Evolutionary conservation across 23 tunicate species (phyloP).

Genomic region (Clavelina lepadiformis): DNA sequence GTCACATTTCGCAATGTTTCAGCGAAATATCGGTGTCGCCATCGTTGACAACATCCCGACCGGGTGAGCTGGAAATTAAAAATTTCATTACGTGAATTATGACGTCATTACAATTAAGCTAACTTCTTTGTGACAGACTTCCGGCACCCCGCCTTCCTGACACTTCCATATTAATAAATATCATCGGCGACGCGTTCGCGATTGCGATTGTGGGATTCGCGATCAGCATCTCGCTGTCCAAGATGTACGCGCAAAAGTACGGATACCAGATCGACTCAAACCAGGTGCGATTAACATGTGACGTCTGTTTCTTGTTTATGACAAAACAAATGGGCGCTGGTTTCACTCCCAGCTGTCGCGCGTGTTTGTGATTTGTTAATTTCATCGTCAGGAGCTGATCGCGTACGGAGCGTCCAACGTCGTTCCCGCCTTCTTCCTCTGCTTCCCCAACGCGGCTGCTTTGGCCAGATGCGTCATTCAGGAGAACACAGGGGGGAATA

Average conservation of each 20-base stretch:
- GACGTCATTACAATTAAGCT: neutral
- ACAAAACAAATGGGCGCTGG: too few species aligned
- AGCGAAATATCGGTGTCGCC: slow-evolving; percentile 40
- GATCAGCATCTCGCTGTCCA: slow-evolving; percentile 82
- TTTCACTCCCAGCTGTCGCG: too few species aligned
- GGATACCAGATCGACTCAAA: slow-evolving; percentile 74
- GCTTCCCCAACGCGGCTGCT: slow-evolving; percentile 91
- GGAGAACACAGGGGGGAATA: slow-evolving; percentile 90
- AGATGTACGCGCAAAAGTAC: slow-evolving; percentile 76
- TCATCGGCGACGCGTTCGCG: slow-evolving; percentile 82
- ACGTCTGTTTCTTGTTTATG: too few species aligned
- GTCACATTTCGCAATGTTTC: slow-evolving; percentile 80
- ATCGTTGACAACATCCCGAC: slow-evolving; percentile 78
- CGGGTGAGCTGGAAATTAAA: slow-evolving; percentile 50
- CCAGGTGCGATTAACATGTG: slow-evolving; percentile 65
- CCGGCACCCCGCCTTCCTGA: slow-evolving; percentile 79
- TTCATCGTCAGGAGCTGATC: slow-evolving; percentile 59
- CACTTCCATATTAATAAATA: slow-evolving; percentile 35
- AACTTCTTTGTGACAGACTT: slow-evolving; percentile 68
- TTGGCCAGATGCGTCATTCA: slow-evolving; percentile 91
- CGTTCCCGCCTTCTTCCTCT: slow-evolving; percentile 73
- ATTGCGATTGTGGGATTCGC: slow-evolving; percentile 86
- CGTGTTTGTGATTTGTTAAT: neutral
- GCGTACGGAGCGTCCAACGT: slow-evolving; percentile 88
- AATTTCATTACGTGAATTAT: neutral